These are phyloP conservation scores for Sinotaia quadrata DNA, from an alignment of 2,888 invertebrate species.

Conservation along the genomic window DNA sequence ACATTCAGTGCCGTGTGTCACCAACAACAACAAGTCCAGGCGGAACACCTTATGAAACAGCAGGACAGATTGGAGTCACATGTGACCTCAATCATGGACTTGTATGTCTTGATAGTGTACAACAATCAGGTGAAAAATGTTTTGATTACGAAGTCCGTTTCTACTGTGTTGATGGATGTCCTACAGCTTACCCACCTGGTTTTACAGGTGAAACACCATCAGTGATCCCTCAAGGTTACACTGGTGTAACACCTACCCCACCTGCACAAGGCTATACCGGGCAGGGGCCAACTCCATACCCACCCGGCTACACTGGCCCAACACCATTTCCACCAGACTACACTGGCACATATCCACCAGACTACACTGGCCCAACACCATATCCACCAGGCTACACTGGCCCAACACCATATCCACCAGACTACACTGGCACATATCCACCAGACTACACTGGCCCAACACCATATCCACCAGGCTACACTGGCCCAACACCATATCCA, in stretches of 20 bases:
- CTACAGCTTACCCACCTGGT: conserved; percentile 29
- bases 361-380: conserved; percentile 15
- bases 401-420: conserved; percentile 12
- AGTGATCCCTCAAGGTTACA: conserved; percentile 31
- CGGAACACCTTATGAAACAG: conserved; percentile 60
- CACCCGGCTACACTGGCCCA: conserved; percentile 16
- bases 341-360: conserved; percentile 14
- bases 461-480: conserved; percentile 3
- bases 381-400: conserved; percentile 23
- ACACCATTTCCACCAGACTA: conserved; percentile 15
- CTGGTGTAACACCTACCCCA: conserved; percentile 37
- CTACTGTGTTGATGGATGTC: conserved; percentile 50
- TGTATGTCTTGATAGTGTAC: conserved; percentile 52
- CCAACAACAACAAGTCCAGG: conserved; percentile 78
- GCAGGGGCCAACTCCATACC: conserved; percentile 15
- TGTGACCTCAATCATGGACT: conserved; percentile 76
- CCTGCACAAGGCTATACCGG: conserved; percentile 33
- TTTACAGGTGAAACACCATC: conserved; percentile 40
- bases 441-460: conserved; percentile 17
- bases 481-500: conserved; percentile 1
- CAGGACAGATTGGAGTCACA: conserved; percentile 82
- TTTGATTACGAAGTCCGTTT: conserved; percentile 68
- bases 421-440: conserved; percentile 14
- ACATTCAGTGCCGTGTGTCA: conserved; percentile 83
- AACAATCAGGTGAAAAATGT: conserved; percentile 48